phyloP scores from a whole-genome alignment of 2,888 invertebrate species.

The Odontothrips loti region DNA sequence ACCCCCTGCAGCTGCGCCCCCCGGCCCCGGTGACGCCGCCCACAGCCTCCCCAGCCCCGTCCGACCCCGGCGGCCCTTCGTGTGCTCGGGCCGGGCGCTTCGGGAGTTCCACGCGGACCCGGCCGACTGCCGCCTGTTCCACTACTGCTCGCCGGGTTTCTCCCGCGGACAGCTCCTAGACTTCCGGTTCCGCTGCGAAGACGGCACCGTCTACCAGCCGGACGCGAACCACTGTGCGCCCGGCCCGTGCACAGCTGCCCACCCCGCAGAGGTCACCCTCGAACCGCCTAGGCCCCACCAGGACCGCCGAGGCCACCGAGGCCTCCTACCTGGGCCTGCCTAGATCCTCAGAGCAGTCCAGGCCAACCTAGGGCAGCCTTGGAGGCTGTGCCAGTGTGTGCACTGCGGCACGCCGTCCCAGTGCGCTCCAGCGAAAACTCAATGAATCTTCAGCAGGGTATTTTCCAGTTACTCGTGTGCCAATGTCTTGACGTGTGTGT shows the following conservation, averaged over 20 bases:
- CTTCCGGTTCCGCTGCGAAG: constrained; percentile 58
- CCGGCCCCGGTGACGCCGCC: background rate
- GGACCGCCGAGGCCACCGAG: background rate
- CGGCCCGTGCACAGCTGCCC: background rate
- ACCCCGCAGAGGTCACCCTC: background rate
- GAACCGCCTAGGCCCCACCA: background rate
- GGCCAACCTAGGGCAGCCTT: background rate
- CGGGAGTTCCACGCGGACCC: constrained; percentile 56
- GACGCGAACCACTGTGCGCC: constrained; percentile 41
- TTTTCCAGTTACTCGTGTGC: background rate
- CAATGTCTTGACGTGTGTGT: background rate
- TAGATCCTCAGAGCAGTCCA: no score
- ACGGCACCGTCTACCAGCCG: constrained; percentile 54
- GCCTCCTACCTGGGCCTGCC: no score
- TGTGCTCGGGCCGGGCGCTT: constrained; percentile 53
- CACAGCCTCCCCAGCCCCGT: background rate
- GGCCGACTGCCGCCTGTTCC: constrained; percentile 56
- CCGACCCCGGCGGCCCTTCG: constrained; percentile 45
- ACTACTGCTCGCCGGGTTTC: constrained; percentile 59
- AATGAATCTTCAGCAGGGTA: background rate
- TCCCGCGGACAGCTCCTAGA: constrained; percentile 54
- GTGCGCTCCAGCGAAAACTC: no score
- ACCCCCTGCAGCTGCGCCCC: background rate
- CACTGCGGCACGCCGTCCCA: background rate
- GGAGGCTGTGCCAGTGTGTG: background rate